These are phyloP conservation scores for Acleris emargana DNA, from an alignment of 2,888 invertebrate genomes.

Conservation along the genomic window DNA sequence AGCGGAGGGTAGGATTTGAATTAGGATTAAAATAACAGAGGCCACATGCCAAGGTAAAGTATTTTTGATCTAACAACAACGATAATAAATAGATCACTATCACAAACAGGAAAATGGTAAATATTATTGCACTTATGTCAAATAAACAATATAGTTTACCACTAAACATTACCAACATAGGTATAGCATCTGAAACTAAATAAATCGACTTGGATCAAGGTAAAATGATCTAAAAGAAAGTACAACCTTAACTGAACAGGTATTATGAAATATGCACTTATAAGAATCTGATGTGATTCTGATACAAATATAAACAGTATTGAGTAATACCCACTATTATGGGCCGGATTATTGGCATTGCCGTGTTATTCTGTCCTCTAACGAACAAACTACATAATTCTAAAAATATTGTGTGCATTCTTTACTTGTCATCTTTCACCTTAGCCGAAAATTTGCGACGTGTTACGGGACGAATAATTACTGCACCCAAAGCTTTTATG, in stretches of 20 bases:
- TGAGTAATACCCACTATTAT: constrained; percentile 46
- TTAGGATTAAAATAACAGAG: too few relatives aligned
- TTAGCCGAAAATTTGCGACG: constrained; percentile 46
- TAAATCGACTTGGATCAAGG: constrained; percentile 19
- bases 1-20: too few relatives aligned
- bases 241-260: constrained; percentile 47
- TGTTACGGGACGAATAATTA: constrained; percentile 30
- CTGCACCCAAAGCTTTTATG: constrained; percentile 13
- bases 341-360: constrained; percentile 55
- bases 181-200: constrained; percentile 1
- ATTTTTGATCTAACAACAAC: too few relatives aligned
- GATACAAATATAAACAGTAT: constrained; percentile 43
- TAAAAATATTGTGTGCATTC: constrained; percentile 81
- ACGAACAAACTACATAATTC: constrained; percentile 76
- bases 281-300: constrained; percentile 47
- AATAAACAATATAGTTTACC: neutral
- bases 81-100: too few relatives aligned
- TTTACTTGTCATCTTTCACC: constrained; percentile 73
- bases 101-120: constrained; percentile 17
- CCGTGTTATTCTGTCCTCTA: constrained; percentile 74
- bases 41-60: too few relatives aligned
- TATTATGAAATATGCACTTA: constrained; percentile 48
- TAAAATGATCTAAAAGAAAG: constrained; percentile 54
- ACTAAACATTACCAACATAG: neutral
- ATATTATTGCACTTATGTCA: neutral